Percentiles rank a stretch among this genome's conserved stretches.
phyloP scores from a whole-genome alignment of 2,888 invertebrate species.

The Prosapia bicincta region DNA sequence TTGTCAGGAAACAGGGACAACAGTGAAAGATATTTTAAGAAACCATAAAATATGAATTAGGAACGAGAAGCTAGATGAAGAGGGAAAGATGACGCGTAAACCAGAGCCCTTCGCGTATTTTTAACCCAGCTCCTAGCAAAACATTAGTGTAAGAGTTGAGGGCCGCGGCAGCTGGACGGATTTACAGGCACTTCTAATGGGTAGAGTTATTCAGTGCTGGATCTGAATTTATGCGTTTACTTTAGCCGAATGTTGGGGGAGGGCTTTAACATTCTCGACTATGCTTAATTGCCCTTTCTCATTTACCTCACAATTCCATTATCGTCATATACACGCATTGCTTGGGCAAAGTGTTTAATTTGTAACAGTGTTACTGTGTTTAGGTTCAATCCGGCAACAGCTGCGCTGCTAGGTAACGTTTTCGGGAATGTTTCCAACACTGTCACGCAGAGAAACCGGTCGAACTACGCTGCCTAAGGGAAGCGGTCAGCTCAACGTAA shows the following conservation, averaged over 20 bases:
- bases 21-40: not conserved
- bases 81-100: not conserved
- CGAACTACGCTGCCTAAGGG: too few species aligned
- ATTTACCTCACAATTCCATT: not conserved
- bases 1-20: not conserved
- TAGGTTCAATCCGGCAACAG: too few species aligned
- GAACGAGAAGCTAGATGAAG: not conserved
- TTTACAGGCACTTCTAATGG: not conserved
- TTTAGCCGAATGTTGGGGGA: not conserved
- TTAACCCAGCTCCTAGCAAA: not conserved
- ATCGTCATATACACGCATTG: not conserved
- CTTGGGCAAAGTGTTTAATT: too few species aligned
- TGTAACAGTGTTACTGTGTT: too few species aligned
- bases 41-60: not conserved
- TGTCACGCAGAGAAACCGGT: too few species aligned
- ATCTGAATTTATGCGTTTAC: not conserved
- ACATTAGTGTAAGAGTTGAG: not conserved
- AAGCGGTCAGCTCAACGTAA: too few species aligned
- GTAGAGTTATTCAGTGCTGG: not conserved
- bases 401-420: too few species aligned
- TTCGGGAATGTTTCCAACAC: too few species aligned
- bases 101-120: not conserved
- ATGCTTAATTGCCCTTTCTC: not conserved
- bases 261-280: too few species aligned
- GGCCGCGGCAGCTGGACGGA: not conserved